Evolutionary conservation across 2,888 invertebrate genomes (phyloP).

Genomic region (Gastracanthus pulcherrimus): DNA sequence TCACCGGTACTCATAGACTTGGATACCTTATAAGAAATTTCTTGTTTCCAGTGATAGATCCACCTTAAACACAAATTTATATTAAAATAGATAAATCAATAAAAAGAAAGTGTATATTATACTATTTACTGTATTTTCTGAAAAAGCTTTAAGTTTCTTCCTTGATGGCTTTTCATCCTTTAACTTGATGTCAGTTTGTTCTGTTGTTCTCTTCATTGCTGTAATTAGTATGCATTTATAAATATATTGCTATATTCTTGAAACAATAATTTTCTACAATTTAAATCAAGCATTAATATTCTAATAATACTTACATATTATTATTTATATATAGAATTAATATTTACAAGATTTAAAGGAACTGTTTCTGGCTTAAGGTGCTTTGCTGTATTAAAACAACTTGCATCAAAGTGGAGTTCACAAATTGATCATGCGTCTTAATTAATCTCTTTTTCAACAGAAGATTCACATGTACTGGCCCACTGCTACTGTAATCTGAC

Average conservation of each 20-base stretch:
- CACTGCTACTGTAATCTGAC: constrained; percentile 61
- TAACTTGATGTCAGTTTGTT: neutral
- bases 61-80: neutral
- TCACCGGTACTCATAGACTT: too few relatives aligned
- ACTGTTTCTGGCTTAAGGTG: constrained; percentile 58
- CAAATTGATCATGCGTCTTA: constrained; percentile 58
- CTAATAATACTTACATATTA: neutral
- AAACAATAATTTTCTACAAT: neutral
- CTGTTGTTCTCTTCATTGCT: neutral
- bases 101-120: too few relatives aligned
- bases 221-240: too few relatives aligned
- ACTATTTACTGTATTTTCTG: too few relatives aligned
- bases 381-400: constrained; percentile 50
- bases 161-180: neutral
- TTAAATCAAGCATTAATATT: neutral
- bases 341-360: too few relatives aligned
- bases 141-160: too few relatives aligned
- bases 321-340: too few relatives aligned
- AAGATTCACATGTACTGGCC: constrained; percentile 59
- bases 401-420: constrained; percentile 64
- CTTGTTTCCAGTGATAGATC: neutral
- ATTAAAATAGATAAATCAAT: too few relatives aligned
- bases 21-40: too few relatives aligned
- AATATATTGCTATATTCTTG: too few relatives aligned
- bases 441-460: neutral